Conservation (phyloP, 2,113 vertebrate species). For the Notarius lentiginosus region DNA sequence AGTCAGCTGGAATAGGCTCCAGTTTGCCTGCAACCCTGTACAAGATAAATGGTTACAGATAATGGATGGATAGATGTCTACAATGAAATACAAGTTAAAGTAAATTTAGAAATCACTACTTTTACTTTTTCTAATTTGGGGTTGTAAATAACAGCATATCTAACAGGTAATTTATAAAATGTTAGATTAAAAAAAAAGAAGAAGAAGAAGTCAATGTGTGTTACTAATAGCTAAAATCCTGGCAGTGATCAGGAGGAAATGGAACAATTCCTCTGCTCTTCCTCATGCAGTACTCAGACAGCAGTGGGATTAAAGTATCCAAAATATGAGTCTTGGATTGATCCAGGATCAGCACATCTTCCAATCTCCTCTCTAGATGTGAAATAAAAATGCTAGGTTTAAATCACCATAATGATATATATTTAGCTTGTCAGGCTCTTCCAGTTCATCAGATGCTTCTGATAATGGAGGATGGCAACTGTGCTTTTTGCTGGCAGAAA, state of each 20-base stretch:
- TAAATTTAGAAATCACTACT: too few relatives aligned
- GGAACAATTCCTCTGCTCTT: constrained; percentile 41
- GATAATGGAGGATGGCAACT: constrained; percentile 20
- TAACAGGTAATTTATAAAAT: background rate
- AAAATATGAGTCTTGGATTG: constrained; percentile 5
- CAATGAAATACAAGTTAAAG: too few relatives aligned
- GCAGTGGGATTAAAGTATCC: constrained; percentile 50
- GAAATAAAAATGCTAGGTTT: constrained; percentile 8
- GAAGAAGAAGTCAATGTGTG: background rate
- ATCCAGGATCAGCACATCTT: constrained; percentile 25
- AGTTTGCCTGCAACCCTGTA: too few relatives aligned
- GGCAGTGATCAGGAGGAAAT: constrained; percentile 36
- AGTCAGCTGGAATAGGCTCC: too few relatives aligned
- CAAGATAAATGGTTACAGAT: too few relatives aligned
- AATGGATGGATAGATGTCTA: too few relatives aligned
- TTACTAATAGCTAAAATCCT: constrained; percentile 28
- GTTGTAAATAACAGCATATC: background rate
- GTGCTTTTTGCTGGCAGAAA: background rate
- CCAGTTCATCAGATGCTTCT: constrained; percentile 51
- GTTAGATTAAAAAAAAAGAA: background rate
- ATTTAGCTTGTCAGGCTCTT: constrained; percentile 24
- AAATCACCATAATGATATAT: background rate
- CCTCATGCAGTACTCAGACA: constrained; percentile 35
- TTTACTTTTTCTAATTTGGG: too few relatives aligned
- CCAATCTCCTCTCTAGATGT: background rate